A percentile compares a stretch with the other conserved stretches of the same genome.
Evolutionary conservation across 2,888 invertebrate genomes (phyloP).

Genomic region (Philereme vetulata): DNA sequence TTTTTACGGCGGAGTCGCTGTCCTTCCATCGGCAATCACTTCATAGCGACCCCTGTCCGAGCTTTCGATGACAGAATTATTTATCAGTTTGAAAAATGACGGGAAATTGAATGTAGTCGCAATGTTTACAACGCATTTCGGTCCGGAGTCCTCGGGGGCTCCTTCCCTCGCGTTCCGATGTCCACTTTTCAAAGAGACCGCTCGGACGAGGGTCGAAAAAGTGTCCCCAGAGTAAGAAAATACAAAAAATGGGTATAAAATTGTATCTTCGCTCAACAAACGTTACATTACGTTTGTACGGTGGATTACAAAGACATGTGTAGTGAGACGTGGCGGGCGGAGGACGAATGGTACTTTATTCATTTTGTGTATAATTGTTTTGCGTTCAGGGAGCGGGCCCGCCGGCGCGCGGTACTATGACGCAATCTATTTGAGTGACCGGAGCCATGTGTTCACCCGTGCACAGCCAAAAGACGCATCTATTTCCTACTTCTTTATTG

Average conservation of each 20-base stretch:
- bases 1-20: conserved; percentile 70
- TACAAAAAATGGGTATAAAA: conserved; percentile 77
- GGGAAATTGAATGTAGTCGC: conserved; percentile 85
- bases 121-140: conserved; percentile 85
- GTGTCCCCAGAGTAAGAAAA: conserved; percentile 81
- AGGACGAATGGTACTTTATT: conserved; percentile 69
- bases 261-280: conserved; percentile 76
- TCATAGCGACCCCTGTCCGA: conserved; percentile 84
- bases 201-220: conserved; percentile 84
- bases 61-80: conserved; percentile 84
- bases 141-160: conserved; percentile 81
- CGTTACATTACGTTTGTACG: conserved; percentile 68
- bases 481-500: conserved; percentile 52
- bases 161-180: conserved; percentile 83
- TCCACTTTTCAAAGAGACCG: conserved; percentile 84
- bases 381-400: conserved; percentile 61
- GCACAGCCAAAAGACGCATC: conserved; percentile 47
- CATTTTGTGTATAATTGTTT: conserved; percentile 78
- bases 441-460: conserved; percentile 61
- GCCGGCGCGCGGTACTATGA: conserved; percentile 58
- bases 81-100: conserved; percentile 85
- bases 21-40: conserved; percentile 82
- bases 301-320: conserved; percentile 75
- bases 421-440: conserved; percentile 79
- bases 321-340: conserved; percentile 56